Conservation (phyloP, 2,113 vertebrate genomes). For the Drymodes brunneopygia region DNA sequence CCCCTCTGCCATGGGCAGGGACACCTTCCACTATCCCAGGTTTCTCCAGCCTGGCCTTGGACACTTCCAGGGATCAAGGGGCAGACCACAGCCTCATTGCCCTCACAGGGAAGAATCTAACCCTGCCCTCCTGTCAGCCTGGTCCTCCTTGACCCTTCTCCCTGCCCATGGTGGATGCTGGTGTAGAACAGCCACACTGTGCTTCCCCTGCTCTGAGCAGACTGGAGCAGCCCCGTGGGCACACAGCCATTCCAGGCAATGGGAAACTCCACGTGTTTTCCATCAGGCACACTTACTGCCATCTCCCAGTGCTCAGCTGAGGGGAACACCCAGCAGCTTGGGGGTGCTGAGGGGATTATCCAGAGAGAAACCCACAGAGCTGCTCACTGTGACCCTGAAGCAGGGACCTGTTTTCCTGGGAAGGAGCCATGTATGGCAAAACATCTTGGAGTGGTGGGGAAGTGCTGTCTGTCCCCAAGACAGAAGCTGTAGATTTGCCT, state of each 20-base stretch:
- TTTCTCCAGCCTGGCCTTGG: background rate
- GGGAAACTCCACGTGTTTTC: fast-evolving
- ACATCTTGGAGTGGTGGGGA: background rate
- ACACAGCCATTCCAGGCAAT: fast-evolving
- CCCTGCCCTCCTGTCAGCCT: background rate
- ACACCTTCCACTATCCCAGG: fast-evolving
- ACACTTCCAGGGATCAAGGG: background rate
- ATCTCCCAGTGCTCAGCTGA: fast-evolving
- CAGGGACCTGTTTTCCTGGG: background rate
- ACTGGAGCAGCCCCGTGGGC: fast-evolving
- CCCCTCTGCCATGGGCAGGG: background rate
- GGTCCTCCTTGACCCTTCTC: fast-evolving
- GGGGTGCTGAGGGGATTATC: fast-evolving
- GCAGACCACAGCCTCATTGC: background rate
- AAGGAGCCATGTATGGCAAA: background rate
- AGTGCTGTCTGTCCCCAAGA: background rate
- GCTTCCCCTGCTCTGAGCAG: background rate
- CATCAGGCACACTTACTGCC: background rate
- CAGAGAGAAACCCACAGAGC: background rate
- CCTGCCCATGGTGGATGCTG: fast-evolving
- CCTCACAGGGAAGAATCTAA: background rate
- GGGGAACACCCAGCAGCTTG: background rate
- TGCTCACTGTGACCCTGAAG: fast-evolving
- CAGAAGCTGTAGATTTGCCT: background rate
- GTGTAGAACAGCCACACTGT: fast-evolving